phyloP scores from a whole-genome alignment of 2,113 vertebrate species.

The Anarhynchus alexandrinus region DNA sequence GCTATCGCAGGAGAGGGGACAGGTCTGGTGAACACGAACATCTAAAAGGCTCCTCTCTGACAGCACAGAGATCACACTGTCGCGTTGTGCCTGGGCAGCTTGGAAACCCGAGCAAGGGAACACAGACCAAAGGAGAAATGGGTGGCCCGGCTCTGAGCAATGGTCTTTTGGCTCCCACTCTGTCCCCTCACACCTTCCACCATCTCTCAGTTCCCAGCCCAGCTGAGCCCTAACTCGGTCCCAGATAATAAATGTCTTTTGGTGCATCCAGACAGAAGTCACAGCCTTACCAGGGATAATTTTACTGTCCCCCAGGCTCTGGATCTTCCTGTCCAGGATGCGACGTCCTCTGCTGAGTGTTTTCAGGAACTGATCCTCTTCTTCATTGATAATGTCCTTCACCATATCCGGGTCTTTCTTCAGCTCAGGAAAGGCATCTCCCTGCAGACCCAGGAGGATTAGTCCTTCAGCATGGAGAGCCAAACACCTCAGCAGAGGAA shows the following conservation, averaged over 20 bases:
- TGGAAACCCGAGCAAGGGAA: background rate
- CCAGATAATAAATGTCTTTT: background rate
- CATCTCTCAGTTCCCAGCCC: background rate
- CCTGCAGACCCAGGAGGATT: constrained; percentile 70
- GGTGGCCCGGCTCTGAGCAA: background rate
- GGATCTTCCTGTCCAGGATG: constrained; percentile 95
- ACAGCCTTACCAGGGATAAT: constrained; percentile 85
- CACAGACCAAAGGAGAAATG: background rate
- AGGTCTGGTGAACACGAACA: background rate
- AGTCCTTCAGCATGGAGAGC: background rate
- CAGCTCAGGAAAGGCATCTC: constrained; percentile 93
- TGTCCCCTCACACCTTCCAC: background rate
- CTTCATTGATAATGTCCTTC: constrained; percentile 96
- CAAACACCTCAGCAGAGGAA: background rate
- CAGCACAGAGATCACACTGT: background rate
- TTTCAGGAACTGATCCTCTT: constrained; percentile 95
- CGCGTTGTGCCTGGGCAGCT: background rate
- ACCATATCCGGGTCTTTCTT: constrained; percentile 97
- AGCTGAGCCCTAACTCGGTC: background rate
- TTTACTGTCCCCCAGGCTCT: constrained; percentile 86
- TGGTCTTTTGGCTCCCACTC: background rate
- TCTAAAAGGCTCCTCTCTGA: background rate
- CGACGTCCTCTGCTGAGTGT: constrained; percentile 95
- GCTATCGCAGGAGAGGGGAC: background rate
- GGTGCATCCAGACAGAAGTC: background rate